Evolutionary conservation across 2,888 invertebrate genomes (phyloP).

Genomic region (Lasioglossum pauxillum): DNA sequence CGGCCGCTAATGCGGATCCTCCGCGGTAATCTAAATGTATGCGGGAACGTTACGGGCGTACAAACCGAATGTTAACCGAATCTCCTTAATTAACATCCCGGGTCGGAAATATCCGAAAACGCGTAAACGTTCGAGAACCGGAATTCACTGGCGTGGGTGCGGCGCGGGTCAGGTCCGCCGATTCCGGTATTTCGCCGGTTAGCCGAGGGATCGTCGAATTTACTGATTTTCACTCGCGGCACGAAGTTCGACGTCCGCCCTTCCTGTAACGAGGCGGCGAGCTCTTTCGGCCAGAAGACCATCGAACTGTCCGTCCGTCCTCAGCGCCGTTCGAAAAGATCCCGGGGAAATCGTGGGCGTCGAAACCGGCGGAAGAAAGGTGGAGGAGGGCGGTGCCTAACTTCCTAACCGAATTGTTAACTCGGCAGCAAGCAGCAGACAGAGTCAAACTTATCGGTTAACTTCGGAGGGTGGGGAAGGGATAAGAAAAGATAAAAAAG

Average conservation of each 20-base stretch:
- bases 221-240: slow-evolving; percentile 71
- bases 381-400: slow-evolving; percentile 65
- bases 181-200: slow-evolving; percentile 49
- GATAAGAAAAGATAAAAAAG: slow-evolving; percentile 31
- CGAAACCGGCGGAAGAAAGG: slow-evolving; percentile 22
- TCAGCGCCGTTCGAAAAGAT: slow-evolving; percentile 55
- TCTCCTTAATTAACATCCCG: slow-evolving; percentile 11
- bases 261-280: slow-evolving; percentile 59
- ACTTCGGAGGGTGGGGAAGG: slow-evolving; percentile 69
- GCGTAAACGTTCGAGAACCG: background rate
- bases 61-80: slow-evolving; percentile 8
- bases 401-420: slow-evolving; percentile 82
- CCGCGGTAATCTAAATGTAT: background rate
- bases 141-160: slow-evolving; percentile 4
- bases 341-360: slow-evolving; percentile 37
- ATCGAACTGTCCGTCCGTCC: slow-evolving; percentile 56
- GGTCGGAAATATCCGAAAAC: slow-evolving; percentile 3
- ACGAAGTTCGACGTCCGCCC: slow-evolving; percentile 63
- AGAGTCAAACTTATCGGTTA: slow-evolving; percentile 77
- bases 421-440: slow-evolving; percentile 71
- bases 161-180: background rate
- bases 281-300: slow-evolving; percentile 63
- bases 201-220: slow-evolving; percentile 58
- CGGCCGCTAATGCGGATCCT: background rate
- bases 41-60: background rate